These are phyloP conservation scores for Phrynosoma blainvillii DNA, from an alignment of 2,113 vertebrate genomes.

Conservation along the genomic window DNA sequence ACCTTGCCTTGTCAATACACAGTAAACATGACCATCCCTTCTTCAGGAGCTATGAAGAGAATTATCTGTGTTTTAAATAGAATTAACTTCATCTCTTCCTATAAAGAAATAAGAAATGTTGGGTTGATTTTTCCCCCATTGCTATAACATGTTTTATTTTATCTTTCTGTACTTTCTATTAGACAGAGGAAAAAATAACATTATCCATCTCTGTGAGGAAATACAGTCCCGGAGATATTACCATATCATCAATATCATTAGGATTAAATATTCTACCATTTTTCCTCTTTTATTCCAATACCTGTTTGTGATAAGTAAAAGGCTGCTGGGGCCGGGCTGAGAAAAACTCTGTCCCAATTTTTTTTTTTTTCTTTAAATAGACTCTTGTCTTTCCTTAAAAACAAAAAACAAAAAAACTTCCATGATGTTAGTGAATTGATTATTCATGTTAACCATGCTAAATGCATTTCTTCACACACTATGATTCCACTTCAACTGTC, in stretches of 20 bases:
- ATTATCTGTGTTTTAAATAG: conserved; percentile 53
- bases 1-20: conserved; percentile 55
- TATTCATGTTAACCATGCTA: conserved; percentile 5
- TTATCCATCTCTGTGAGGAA: conserved; percentile 58
- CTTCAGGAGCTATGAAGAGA: conserved; percentile 44
- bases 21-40: conserved; percentile 55
- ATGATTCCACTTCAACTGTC: too few species aligned
- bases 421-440: background rate
- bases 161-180: conserved; percentile 61
- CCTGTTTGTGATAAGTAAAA: conserved; percentile 21
- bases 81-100: conserved; percentile 57
- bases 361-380: conserved; percentile 32
- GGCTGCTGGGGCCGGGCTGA: background rate
- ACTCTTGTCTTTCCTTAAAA: background rate
- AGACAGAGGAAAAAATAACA: conserved; percentile 55
- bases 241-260: conserved; percentile 39
- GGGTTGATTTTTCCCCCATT: conserved; percentile 15
- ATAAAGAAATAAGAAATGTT: conserved; percentile 29
- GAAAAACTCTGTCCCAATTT: conserved; percentile 17
- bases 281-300: background rate
- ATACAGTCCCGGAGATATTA: conserved; percentile 44
- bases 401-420: background rate
- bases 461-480: too few species aligned
- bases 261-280: conserved; percentile 44
- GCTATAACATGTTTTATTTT: conserved; percentile 45